Conservation (phyloP, 2,113 vertebrate genomes). For the Scortum barcoo region DNA sequence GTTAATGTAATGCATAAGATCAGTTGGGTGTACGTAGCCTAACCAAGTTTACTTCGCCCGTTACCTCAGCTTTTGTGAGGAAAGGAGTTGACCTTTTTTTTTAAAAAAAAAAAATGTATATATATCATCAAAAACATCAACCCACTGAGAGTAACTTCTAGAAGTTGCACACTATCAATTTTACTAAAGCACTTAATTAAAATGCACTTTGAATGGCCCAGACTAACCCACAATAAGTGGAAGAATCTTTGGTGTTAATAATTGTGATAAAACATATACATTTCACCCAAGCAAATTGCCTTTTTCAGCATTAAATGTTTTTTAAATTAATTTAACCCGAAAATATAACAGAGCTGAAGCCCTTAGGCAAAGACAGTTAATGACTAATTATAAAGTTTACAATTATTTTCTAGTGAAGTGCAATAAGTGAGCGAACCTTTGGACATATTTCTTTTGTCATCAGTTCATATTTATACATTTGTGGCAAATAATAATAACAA, state of each 20-base stretch:
- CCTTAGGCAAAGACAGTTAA: constrained; percentile 27
- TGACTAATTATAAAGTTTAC: constrained; percentile 59
- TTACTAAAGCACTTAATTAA: constrained; percentile 66
- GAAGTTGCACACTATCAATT: constrained; percentile 20
- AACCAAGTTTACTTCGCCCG: not conserved
- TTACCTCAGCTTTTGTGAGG: constrained; percentile 15
- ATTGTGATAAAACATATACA: constrained; percentile 28
- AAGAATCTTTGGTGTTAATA: constrained; percentile 17
- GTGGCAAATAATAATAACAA: constrained; percentile 22
- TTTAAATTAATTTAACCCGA: constrained; percentile 34
- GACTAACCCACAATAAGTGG: constrained; percentile 24
- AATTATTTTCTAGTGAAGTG: constrained; percentile 65
- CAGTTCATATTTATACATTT: constrained; percentile 41
- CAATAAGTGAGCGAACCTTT: constrained; percentile 67
- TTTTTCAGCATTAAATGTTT: constrained; percentile 55
- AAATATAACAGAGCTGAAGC: constrained; percentile 6
- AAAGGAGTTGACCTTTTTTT: constrained; percentile 4
- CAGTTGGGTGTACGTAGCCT: constrained; percentile 7
- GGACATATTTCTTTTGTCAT: constrained; percentile 20
- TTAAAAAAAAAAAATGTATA: not conserved
- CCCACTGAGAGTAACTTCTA: constrained; percentile 13
- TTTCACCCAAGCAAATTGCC: constrained; percentile 56
- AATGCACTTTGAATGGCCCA: constrained; percentile 74
- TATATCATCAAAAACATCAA: too few relatives aligned
- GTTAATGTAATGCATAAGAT: constrained; percentile 48